Evolutionary conservation across 2,888 invertebrate genomes (phyloP).

Genomic region (Latheticus oryzae): DNA sequence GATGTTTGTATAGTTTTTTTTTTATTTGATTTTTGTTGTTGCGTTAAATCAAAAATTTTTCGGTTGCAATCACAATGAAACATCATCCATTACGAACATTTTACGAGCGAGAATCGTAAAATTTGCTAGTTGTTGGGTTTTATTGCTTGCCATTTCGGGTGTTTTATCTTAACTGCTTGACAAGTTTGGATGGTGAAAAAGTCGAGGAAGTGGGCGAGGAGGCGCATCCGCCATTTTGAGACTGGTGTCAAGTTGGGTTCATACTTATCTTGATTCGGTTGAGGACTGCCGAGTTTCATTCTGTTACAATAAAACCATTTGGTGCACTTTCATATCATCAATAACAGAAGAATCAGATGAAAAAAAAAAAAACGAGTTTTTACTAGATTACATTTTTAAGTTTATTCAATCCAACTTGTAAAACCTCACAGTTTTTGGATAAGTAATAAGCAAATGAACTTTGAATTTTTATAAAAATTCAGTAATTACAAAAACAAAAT

Average conservation of each 20-base stretch:
- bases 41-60: slow-evolving; percentile 28
- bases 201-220: slow-evolving; percentile 8
- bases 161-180: slow-evolving; percentile 28
- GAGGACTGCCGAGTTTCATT: slow-evolving; percentile 6
- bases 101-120: slow-evolving; percentile 29
- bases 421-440: too few species aligned
- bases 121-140: slow-evolving; percentile 30
- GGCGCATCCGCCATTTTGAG: slow-evolving; percentile 23
- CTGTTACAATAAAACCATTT: too few species aligned
- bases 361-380: too few species aligned
- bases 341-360: too few species aligned
- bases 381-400: too few species aligned
- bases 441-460: too few species aligned
- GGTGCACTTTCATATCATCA: too few species aligned
- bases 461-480: too few species aligned
- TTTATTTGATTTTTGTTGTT: slow-evolving; percentile 11
- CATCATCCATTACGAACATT: slow-evolving; percentile 14
- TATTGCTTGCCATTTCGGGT: slow-evolving; percentile 13
- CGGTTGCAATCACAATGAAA: slow-evolving; percentile 26
- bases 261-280: slow-evolving; percentile 3
- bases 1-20: too few species aligned
- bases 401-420: too few species aligned
- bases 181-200: slow-evolving; percentile 10
- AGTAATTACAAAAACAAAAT: too few species aligned
- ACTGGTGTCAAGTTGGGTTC: neutral